phyloP scores from a whole-genome alignment of 2,888 invertebrate species.

The Erynnis tages region DNA sequence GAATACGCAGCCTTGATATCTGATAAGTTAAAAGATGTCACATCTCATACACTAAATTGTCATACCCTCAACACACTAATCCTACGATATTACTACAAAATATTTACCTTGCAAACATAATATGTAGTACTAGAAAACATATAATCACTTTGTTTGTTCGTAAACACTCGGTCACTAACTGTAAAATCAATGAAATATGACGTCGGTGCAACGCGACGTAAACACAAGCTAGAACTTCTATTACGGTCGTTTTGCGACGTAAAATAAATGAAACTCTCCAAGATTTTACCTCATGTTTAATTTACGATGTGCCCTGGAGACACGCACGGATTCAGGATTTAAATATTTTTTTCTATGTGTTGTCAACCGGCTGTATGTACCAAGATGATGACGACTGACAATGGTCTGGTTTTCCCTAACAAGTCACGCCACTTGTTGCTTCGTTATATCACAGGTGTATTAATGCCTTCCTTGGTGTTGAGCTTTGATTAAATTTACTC shows the following conservation, averaged over 20 bases:
- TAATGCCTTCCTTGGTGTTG: conserved; percentile 31
- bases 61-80: not conserved
- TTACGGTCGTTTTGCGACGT: conserved; percentile 30
- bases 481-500: conserved; percentile 44
- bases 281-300: conserved; percentile 40
- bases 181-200: conserved; percentile 29
- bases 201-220: conserved; percentile 24
- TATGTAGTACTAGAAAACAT: not conserved
- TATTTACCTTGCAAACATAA: conserved; percentile 3
- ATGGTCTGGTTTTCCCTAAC: conserved; percentile 40
- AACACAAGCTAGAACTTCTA: not conserved
- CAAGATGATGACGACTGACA: conserved; percentile 39
- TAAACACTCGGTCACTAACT: conserved; percentile 24
- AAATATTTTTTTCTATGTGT: conserved; percentile 36
- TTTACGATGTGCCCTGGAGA: conserved; percentile 39
- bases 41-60: too few species aligned
- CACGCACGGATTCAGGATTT: conserved; percentile 33
- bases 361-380: conserved; percentile 54
- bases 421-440: not conserved
- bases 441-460: not conserved
- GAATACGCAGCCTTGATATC: conserved; percentile 27
- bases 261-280: conserved; percentile 47
- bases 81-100: not conserved
- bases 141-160: conserved; percentile 18
- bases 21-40: not conserved